Evolutionary conservation across 2,888 invertebrate species (phyloP), one percentile per base, ranked within the genome.

Genomic region (Meliscaeva auricollis): DNA sequence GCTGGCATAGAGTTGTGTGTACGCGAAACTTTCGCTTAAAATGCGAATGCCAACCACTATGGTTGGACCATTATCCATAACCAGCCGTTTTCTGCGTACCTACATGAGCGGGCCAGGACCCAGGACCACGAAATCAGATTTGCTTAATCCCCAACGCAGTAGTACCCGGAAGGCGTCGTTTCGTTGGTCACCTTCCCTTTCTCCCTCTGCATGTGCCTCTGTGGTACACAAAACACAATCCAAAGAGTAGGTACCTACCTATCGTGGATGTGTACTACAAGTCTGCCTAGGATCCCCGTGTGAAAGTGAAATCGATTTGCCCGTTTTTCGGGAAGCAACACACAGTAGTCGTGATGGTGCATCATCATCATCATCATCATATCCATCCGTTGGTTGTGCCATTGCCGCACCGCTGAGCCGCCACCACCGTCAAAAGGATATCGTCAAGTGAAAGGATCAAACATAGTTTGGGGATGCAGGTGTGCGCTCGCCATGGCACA

Each of bases 271-370:
- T 76, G 68, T 68, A 69, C 26, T 74, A 62, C 52, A 62, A 74
- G 73, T 76, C 85, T 76, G 85, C 73, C 85, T 76, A 68, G 85
- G 81, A 85, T 73, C 60, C 73, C 76, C 76, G 68, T 77, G 60
- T 81, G 85, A 85, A 85, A 85, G 85, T 85, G 85, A 85, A 85
- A 85, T 85, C 85, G 81, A 81, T 85, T 85, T 85, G 81, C 85
- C 85, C 81, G 76, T 85, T 85, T 85, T 85, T 85, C 85, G 85
- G 81, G 76, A 80, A 80, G 80, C 70, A 80, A 70, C 72, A 80
- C 70, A 75, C 80, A 70, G 26, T n/a, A 50, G 38, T 66, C 35
- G 52, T 66, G 66, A 76, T 72, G 70, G 60, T 76, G 69, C 81
- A 85, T 77, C 81, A 85, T 77, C 81, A 81, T 77, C 81, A 85